Conservation (phyloP, 2,888 invertebrate genomes). For the Argynnis bischoffii region DNA sequence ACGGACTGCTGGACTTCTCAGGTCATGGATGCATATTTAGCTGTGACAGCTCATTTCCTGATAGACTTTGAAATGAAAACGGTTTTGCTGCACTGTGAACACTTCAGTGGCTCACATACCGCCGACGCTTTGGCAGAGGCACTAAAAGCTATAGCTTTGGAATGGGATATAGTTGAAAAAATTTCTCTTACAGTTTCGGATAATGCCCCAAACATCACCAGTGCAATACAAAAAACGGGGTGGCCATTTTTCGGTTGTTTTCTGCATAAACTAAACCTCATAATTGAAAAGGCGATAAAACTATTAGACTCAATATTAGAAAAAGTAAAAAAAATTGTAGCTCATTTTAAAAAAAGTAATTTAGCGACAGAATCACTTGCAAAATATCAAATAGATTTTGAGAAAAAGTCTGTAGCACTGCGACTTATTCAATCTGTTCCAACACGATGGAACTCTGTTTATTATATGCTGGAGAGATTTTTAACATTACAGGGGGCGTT, state of each 20-base stretch:
- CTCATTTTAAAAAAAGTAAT: conserved; percentile 31
- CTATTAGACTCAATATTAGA: conserved; percentile 10
- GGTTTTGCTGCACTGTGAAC: conserved; percentile 28
- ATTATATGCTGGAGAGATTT: conserved; percentile 37
- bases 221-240: background rate
- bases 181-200: background rate
- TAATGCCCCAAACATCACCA: background rate
- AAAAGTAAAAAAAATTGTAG: no score
- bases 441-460: conserved; percentile 37
- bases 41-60: conserved; percentile 38
- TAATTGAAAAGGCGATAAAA: conserved; percentile 10
- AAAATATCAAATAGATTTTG: conserved; percentile 22
- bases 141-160: background rate
- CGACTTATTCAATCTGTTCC: conserved; percentile 29
- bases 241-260: conserved; percentile 30
- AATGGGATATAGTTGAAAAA: background rate
- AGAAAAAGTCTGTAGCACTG: conserved; percentile 7
- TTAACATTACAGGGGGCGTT: conserved; percentile 12
- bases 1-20: conserved; percentile 27
- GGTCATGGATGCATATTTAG: conserved; percentile 28
- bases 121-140: no score
- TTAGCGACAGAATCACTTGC: conserved; percentile 13
- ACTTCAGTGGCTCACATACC: conserved; percentile 1
- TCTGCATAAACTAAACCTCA: conserved; percentile 25
- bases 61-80: conserved; percentile 27